These are phyloP conservation scores for Tyria jacobaeae DNA, from an alignment of 2,888 invertebrate genomes.

Conservation along the genomic window DNA sequence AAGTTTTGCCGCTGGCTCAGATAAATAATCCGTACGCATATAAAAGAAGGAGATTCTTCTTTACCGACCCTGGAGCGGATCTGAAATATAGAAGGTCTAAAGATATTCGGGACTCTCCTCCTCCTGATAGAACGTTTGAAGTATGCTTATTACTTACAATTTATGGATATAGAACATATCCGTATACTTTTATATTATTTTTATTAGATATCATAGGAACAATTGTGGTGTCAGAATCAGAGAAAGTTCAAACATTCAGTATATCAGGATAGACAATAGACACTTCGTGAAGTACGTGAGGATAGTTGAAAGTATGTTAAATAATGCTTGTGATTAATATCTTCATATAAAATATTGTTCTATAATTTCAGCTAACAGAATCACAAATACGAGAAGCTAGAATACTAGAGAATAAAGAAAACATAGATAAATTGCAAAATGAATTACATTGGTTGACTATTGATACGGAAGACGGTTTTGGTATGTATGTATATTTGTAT, in stretches of 20 bases:
- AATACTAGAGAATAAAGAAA: constrained; percentile 22
- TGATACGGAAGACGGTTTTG: constrained; percentile 41
- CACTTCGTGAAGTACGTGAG: too few species aligned
- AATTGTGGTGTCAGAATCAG: too few species aligned
- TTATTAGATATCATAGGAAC: too few species aligned
- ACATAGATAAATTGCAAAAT: constrained; percentile 42
- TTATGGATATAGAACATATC: not conserved
- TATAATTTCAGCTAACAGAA: constrained; percentile 36
- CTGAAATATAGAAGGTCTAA: constrained; percentile 45
- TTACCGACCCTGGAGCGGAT: constrained; percentile 9
- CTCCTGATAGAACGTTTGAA: constrained; percentile 36
- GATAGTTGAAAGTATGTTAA: too few species aligned
- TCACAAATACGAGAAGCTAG: constrained; percentile 36
- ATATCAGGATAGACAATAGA: too few species aligned
- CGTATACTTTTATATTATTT: too few species aligned
- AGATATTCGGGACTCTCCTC: constrained; percentile 31
- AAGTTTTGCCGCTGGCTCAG: constrained; percentile 41
- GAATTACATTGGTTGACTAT: constrained; percentile 46
- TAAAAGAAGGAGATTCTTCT: constrained; percentile 24
- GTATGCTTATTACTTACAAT: not conserved
- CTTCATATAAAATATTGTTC: too few species aligned
- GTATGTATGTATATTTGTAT: too few species aligned
- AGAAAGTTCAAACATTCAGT: too few species aligned
- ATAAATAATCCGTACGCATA: constrained; percentile 21
- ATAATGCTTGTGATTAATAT: too few species aligned